These are phyloP conservation scores for Harlomillsia oculata DNA, from an alignment of 1,140 invertebrate species.

Conservation along the genomic window DNA sequence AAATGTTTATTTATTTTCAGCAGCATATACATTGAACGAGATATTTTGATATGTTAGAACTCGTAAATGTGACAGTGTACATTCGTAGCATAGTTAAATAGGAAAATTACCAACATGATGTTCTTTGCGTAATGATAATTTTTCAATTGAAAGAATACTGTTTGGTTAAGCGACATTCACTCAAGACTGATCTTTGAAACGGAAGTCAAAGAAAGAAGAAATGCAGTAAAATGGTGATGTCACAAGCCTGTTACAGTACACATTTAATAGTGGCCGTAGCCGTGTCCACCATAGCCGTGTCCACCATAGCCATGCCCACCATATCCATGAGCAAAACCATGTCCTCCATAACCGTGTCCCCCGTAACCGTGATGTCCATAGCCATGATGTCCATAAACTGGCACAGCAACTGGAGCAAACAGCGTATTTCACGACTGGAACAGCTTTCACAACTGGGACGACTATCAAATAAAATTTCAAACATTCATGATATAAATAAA, in stretches of 20 bases:
- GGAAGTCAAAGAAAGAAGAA: not conserved
- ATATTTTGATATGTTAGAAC: not conserved
- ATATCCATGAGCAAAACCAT: constrained; percentile 5
- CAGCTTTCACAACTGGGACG: constrained; percentile 28
- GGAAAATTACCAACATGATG: constrained; percentile 10
- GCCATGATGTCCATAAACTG: constrained; percentile 6
- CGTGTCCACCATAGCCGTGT: constrained; percentile 18
- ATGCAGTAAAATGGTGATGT: constrained; percentile 1
- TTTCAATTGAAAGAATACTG: not conserved
- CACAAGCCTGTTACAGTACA: not conserved
- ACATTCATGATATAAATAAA: not conserved
- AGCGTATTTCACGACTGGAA: constrained; percentile 31
- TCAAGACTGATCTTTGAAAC: not conserved
- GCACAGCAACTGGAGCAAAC: constrained; percentile 13
- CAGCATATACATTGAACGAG: not conserved
- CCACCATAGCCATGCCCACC: constrained; percentile 11
- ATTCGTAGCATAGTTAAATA: not conserved
- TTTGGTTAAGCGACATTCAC: no score
- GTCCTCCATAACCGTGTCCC: constrained; percentile 15
- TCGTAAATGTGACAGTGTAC: not conserved
- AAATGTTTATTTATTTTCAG: no score
- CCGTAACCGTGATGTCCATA: constrained; percentile 13
- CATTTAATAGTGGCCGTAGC: constrained; percentile 13
- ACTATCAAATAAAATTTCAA: constrained; percentile 6
- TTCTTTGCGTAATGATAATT: not conserved